Base-by-base conservation (phyloP, 2,888 invertebrate genomes). In the Meliscaeva auricollis region DNA sequence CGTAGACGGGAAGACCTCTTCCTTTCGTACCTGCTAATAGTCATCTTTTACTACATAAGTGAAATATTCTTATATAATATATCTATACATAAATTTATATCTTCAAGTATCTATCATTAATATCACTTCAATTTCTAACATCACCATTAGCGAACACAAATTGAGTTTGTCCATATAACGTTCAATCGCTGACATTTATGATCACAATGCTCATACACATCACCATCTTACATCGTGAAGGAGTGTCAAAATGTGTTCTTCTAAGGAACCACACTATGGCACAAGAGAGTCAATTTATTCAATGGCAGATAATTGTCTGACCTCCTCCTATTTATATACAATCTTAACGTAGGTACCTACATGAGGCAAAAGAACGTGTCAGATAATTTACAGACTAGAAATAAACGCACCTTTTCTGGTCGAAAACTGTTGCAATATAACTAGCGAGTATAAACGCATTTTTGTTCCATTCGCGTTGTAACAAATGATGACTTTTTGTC, bases 401-500 rank as follows among this genome's bases (percentile, higher is more conserved):
- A 64, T n/a, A 32, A 82, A 74, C 83, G 83, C 83, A 79, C 83
- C 83, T 79, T 82, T 64, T 38, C 69, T 82, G 72, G 73, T 73
- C 77, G 35, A 58, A 58, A 73, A 82, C 68, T 82, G 68, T 82
- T 52, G 81, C 56, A 64, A 38, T 72, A 44, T 17, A n/a, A 17
- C 17, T 5, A 50, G 22, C n/a, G 22, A 48, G 56, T 54, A n/a
- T n/a, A 54, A 62, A 69, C 54, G 69, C 81, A 41, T 69, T 74
- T 68, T 74, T 68, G 54, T 74, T 74, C 68, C 79, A 79, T 69
- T 79, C 83, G 62, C 83, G 62, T 50, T 60, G 74, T 88, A 89
- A 89, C 88, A 89, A 89, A 89, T 89, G 89, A 88, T 88, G 87
- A 88, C 87, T 87, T 88, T 87, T 88, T 80, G 87, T 87, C 82